A percentile compares a stretch with the other conserved stretches of the same genome.
phyloP scores from a whole-genome alignment of 2,113 vertebrate genomes.

The Pseudopipra pipra region DNA sequence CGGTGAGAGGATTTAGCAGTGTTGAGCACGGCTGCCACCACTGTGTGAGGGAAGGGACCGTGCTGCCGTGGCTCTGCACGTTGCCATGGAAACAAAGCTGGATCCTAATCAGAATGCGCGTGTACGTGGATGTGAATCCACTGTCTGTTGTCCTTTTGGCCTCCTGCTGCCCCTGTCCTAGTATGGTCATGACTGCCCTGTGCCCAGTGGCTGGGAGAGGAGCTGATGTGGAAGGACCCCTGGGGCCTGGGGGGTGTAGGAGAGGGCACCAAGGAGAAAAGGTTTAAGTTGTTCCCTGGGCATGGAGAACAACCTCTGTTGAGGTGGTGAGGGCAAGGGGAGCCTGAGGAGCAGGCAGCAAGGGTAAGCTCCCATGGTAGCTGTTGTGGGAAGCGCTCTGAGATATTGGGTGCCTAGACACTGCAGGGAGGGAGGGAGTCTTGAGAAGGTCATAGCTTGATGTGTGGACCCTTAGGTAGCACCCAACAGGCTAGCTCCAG shows the following conservation, averaged over 20 bases:
- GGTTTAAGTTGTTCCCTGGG: not conserved
- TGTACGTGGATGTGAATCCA: not conserved
- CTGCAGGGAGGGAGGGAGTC: not conserved
- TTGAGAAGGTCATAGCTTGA: not conserved
- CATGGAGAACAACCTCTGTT: not conserved
- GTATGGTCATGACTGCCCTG: accelerated
- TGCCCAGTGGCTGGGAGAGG: not conserved
- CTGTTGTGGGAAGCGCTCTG: not conserved
- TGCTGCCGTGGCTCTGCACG: not conserved
- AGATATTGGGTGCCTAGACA: not conserved
- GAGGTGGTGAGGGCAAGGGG: not conserved
- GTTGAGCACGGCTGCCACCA: not conserved
- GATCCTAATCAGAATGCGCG: not conserved
- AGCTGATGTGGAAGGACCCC: not conserved
- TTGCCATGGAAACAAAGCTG: slow-evolving; percentile 49
- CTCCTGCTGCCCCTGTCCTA: not conserved
- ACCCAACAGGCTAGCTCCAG: not conserved
- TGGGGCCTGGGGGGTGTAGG: not conserved
- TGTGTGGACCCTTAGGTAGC: not conserved
- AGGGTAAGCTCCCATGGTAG: not conserved
- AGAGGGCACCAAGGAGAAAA: not conserved
- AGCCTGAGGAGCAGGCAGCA: not conserved
- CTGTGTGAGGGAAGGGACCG: not conserved
- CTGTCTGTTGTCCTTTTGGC: not conserved
- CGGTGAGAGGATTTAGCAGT: not conserved